These are phyloP conservation scores for Symphodus melops DNA, from an alignment of 2,113 vertebrate species.

Conservation along the genomic window DNA sequence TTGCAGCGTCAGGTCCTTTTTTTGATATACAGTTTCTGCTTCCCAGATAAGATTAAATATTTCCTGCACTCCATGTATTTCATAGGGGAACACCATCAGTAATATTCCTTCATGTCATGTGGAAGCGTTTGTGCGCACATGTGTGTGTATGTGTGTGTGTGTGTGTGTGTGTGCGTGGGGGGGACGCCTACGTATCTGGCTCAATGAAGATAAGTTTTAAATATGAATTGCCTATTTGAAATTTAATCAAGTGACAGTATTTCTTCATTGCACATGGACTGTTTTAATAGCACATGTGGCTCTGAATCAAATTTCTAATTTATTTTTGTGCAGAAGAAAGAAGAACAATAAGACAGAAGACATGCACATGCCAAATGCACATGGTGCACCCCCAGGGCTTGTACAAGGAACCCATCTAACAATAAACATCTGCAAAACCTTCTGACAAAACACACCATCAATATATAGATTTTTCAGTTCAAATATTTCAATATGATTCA, in stretches of 20 bases:
- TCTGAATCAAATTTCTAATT: slow-evolving; percentile 4
- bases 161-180: no score
- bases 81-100: slow-evolving; percentile 54
- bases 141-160: no score
- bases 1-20: slow-evolving; percentile 60
- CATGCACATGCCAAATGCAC: no score
- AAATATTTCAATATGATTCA: not conserved
- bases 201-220: slow-evolving; percentile 43
- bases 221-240: slow-evolving; percentile 43
- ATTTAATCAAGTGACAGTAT: slow-evolving; percentile 13
- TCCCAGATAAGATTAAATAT: slow-evolving; percentile 59
- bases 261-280: slow-evolving; percentile 18
- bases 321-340: not conserved
- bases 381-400: no score
- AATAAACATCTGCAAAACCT: no score
- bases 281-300: slow-evolving; percentile 33
- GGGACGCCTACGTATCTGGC: slow-evolving; percentile 34
- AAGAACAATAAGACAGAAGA: no score
- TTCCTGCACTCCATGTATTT: slow-evolving; percentile 54
- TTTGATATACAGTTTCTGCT: slow-evolving; percentile 51
- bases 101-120: slow-evolving; percentile 40
- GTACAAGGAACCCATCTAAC: no score
- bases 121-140: no score
- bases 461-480: not conserved
- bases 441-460: not conserved